A percentile compares a stretch with the other conserved stretches of the same genome.
Conservation (phyloP, 1,140 invertebrate species). For the Drosophila sp. region DNA sequence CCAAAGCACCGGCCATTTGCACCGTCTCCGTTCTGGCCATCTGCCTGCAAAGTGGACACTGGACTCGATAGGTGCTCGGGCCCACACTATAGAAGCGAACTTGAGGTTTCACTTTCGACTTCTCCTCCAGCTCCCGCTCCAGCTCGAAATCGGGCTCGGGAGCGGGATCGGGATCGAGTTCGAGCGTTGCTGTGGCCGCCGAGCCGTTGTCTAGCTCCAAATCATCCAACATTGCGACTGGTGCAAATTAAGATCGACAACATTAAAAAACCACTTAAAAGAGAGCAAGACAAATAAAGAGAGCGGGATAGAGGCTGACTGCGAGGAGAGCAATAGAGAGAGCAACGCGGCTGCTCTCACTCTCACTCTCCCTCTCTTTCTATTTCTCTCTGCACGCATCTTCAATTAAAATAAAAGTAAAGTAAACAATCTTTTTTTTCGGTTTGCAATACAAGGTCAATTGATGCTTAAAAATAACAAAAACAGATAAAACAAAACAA, state of each 20-base stretch:
- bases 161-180: slow-evolving; percentile 32
- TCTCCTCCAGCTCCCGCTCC: slow-evolving; percentile 4
- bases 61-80: slow-evolving; percentile 64
- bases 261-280: background rate
- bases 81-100: slow-evolving; percentile 73
- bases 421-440: slow-evolving; percentile 25
- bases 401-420: slow-evolving; percentile 9
- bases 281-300: slow-evolving; percentile 2
- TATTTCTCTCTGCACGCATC: slow-evolving; percentile 1
- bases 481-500: slow-evolving; percentile 21
- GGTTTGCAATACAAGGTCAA: slow-evolving; percentile 38
- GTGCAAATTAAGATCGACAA: background rate
- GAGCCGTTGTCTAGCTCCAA: slow-evolving; percentile 41
- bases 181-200: slow-evolving; percentile 27
- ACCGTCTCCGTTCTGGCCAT: slow-evolving; percentile 64
- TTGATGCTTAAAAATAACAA: slow-evolving; percentile 34
- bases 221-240: slow-evolving; percentile 70
- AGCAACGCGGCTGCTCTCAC: too few relatives aligned
- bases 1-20: slow-evolving; percentile 66
- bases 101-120: slow-evolving; percentile 51
- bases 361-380: too few relatives aligned
- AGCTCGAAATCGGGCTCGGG: too few relatives aligned
- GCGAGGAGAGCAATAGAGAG: background rate
- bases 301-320: background rate
- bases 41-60: slow-evolving; percentile 70